Percentiles rank a stretch among this genome's conserved stretches.
phyloP scores from a whole-genome alignment of 1,140 invertebrate genomes.

The Ptiloglossa arizonensis region DNA sequence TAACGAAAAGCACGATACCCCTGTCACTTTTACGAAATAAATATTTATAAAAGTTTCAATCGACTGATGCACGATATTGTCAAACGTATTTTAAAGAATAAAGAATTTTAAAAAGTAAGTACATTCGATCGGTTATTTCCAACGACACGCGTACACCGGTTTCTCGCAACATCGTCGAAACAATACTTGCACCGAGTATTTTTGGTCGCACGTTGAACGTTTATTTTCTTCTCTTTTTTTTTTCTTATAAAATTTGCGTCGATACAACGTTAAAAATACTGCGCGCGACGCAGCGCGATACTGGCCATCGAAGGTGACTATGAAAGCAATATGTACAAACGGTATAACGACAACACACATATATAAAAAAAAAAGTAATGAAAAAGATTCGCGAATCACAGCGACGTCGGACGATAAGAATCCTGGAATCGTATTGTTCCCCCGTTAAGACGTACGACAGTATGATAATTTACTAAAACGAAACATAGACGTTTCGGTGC shows the following conservation, averaged over 20 bases:
- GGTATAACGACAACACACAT: conserved; percentile 3
- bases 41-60: conserved; percentile 35
- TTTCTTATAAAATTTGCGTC: conserved; percentile 20
- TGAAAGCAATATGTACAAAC: conserved; percentile 27
- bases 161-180: neutral
- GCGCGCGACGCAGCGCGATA: neutral
- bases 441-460: too few relatives aligned
- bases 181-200: neutral
- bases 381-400: neutral
- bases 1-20: conserved; percentile 38
- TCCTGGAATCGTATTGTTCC: neutral
- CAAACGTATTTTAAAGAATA: conserved; percentile 33
- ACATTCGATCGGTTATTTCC: too few relatives aligned
- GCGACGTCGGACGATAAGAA: neutral
- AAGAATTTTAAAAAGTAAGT: neutral
- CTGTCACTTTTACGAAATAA: conserved; percentile 21
- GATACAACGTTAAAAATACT: conserved; percentile 34
- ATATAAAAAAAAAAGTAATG: neutral
- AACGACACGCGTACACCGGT: neutral
- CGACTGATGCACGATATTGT: conserved; percentile 48
- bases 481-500: neutral
- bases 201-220: neutral
- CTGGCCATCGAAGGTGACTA: conserved; percentile 35
- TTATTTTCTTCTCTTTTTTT: conserved; percentile 23
- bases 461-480: too few relatives aligned